Base-by-base conservation (phyloP, 2,797 vertebrate genomes). In the Uromys caudimaculatus region DNA sequence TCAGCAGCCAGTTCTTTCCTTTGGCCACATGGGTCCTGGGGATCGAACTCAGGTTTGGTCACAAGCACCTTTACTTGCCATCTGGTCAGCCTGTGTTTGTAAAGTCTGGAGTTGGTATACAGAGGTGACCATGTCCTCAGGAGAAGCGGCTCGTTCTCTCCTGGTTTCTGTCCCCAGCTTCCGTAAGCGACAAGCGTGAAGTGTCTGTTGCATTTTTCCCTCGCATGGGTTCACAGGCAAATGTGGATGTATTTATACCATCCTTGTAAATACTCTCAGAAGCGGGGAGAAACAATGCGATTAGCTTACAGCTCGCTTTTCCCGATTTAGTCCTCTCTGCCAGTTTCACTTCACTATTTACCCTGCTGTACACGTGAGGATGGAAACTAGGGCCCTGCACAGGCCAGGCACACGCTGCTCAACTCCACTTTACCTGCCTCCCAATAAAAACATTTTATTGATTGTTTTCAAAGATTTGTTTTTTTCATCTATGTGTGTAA, bases 171-270 rank as follows among this genome's bases (percentile, higher is more conserved):
- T 41, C 27, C 86, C 38, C 29, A 32, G 32, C n/a, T 38, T 64
- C 67, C 2, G 2, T 32, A 13, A 27, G 52, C 4, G 2, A 32
- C 10, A 75, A 76, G 52, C 13, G 3, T 44, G 86, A 75, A 89
- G 3, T 32, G 54, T 58, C 52, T 75, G 69, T 44, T 75, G 69
- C 17, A 23, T 35, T 47, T 47, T 76, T 35, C 17, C 54, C 38
- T 32, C 16, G 54, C 69, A 44, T 89, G 86, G 41, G 69, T 89
- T 76, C 69, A 76, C 71, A 89, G 86, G 86, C 86, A 87, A 89
- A 89, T 89, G 52, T 60, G 71, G 50, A 32, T 44, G 52, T 89
- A 75, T 89, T 76, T 89, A 58, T 56, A 75, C 86, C 24, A 8
- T 58, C 52, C 54, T 35, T 58, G 44, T 24, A 41, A 41, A 38